Evolutionary conservation across 2,113 vertebrate genomes (phyloP), one percentile per base, ranked within the genome.

Genomic region (Ciconia maguari): DNA sequence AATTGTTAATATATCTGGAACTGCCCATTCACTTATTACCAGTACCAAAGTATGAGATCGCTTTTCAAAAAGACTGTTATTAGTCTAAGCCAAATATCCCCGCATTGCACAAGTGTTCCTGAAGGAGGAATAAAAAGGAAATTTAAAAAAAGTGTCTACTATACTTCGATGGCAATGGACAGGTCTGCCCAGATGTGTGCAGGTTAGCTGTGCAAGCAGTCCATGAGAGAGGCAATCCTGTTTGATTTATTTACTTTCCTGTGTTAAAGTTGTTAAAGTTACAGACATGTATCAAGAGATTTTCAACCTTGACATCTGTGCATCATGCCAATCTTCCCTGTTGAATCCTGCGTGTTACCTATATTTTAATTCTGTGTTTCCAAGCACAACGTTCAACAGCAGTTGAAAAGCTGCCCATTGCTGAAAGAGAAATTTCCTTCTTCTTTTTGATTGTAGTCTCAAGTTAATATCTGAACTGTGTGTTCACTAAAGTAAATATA

Each of bases 131-230:
- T 4, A 10, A 29, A 51, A 81, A n/a, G 6, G 36, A 83, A 52
- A 65, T 13, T 6, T 6, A 16, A 30, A 68, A 32, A 2, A 44
- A 0, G 3, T 4, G 4, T 16, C 17, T 48, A 5, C 22, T 70
- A 0, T 26, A 1, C 11, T 69, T 36, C 0, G 1, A 1, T 54
- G n/a, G 42, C 69, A 54, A n/a, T 4, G 36, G 34, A 10, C 19
- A 65, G 15, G 13, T 46, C 32, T 70, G 64, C 20, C 24, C 54
- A 54, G 38, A 2, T 6, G 7, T 0, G 16, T 10, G 32, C 30
- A 34, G 16, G 48, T 27, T 87, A 42, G 46, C 32, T 74, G 30
- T 38, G 32, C 30, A 6, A 32, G 32, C 42, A 27, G 26, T 17
- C 25, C 10, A 3, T 13, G 44, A 54, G n/a, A 19, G 5, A 66